Evolutionary conservation across 1,140 invertebrate genomes (phyloP), one percentile per base, ranked within the genome.

Genomic region (Ganaspis sp.): DNA sequence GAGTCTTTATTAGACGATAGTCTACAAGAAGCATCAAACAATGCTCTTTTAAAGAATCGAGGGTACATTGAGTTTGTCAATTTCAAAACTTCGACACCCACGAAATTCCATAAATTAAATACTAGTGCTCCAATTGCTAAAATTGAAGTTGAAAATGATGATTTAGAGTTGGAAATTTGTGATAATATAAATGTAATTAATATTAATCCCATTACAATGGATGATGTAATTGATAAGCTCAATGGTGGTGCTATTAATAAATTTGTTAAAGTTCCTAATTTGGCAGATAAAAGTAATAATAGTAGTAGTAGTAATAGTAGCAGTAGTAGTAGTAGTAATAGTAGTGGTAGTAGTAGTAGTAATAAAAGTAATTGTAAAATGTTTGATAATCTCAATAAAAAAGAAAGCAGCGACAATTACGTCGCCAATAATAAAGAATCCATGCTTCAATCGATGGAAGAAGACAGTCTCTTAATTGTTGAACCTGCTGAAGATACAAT

Each of bases 51-150:
- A 9, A 92, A 92, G 70, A 95, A 95, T 86, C 92, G 93, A 29
- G 94, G 94, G 0, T 95, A 95, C 79, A 89, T 95, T 58, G 92
- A 95, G 75, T 95, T 95, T 82, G 94, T 95, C 0, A 94, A 95
- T 69, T 73, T 90, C 5, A 85, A 79, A 34, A 76, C 71, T 9
- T 29, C 34, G 38, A 42, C 81, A 12, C 71, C 75, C 0, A 69
- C 72, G 0, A 12, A 49, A 4, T 72, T 74, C 15, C 69, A 15
- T 45, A 40, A 69, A 70, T 29, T n/a, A 34, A 26, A 49, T 11
- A 73, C 70, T 9, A 82, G 84, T 40, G 90, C 90, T 1, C 90
- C 90, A 0, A 91, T 91, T 12, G 90, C 90, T 0, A 84, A 80
- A 26, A 83, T 84, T 1, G 90, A 91, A 19, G 15, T 84, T 3